Evolutionary conservation across 2,888 invertebrate genomes (phyloP).

Genomic region (Nomada flava): DNA sequence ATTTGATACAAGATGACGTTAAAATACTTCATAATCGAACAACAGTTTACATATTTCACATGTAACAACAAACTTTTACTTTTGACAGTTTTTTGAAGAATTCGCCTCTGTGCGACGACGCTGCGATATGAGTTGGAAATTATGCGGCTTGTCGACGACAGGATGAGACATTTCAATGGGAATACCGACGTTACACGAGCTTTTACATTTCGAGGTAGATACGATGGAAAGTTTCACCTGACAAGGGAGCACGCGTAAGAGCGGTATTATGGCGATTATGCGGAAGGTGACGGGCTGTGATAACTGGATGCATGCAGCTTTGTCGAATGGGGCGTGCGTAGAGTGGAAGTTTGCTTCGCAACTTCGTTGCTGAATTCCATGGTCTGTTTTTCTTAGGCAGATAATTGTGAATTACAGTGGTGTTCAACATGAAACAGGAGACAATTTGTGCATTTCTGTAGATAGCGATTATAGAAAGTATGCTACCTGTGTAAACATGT

Average conservation of each 20-base stretch:
- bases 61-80: too few relatives aligned
- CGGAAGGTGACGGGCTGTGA: too few relatives aligned
- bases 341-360: not conserved
- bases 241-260: not conserved
- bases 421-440: too few relatives aligned
- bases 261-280: not conserved
- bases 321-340: not conserved
- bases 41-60: too few relatives aligned
- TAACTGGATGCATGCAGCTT: not conserved
- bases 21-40: too few relatives aligned
- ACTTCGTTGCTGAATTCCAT: not conserved
- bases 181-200: conserved; percentile 14
- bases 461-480: too few relatives aligned
- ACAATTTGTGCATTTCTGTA: too few relatives aligned
- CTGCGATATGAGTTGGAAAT: conserved; percentile 28
- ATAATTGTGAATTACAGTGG: too few relatives aligned
- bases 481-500: too few relatives aligned
- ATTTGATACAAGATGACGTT: too few relatives aligned
- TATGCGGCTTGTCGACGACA: conserved; percentile 34
- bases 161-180: conserved; percentile 34
- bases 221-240: conserved; percentile 10
- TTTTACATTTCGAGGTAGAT: conserved; percentile 18
- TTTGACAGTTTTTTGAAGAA: too few relatives aligned
- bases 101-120: not conserved
- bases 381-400: too few relatives aligned